Conservation (phyloP, 2,113 vertebrate genomes). For the Ciconia stormi region DNA sequence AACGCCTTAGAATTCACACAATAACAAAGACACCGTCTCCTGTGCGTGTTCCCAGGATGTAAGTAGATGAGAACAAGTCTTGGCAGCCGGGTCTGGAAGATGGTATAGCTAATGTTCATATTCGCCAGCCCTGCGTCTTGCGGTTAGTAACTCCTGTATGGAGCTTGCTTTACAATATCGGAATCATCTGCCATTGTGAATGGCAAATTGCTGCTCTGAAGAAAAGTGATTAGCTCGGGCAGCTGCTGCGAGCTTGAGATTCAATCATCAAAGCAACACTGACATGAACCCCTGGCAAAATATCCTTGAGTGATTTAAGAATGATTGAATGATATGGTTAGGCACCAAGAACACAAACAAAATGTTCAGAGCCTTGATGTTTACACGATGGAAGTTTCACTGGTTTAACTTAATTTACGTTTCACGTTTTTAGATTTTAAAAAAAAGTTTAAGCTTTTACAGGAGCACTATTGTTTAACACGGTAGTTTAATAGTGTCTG, state of each 20-base stretch:
- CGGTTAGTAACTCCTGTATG: not conserved
- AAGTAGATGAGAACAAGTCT: not conserved
- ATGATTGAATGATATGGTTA: not conserved
- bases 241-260: not conserved
- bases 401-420: not conserved
- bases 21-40: not conserved
- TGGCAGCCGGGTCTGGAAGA: not conserved
- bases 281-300: not conserved
- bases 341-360: not conserved
- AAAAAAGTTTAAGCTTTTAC: not conserved
- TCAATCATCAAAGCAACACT: not conserved
- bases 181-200: not conserved
- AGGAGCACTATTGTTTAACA: not conserved
- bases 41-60: not conserved
- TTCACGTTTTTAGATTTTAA: not conserved
- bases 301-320: not conserved
- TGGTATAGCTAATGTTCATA: not conserved
- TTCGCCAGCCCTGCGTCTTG: not conserved
- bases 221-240: not conserved
- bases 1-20: not conserved
- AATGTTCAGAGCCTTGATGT: not conserved
- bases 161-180: not conserved
- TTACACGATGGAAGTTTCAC: not conserved
- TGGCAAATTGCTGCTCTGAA: not conserved
- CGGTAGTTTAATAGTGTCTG: not conserved